These are phyloP conservation scores for Heterotis niloticus DNA, from an alignment of 2,113 vertebrate species.

Conservation along the genomic window DNA sequence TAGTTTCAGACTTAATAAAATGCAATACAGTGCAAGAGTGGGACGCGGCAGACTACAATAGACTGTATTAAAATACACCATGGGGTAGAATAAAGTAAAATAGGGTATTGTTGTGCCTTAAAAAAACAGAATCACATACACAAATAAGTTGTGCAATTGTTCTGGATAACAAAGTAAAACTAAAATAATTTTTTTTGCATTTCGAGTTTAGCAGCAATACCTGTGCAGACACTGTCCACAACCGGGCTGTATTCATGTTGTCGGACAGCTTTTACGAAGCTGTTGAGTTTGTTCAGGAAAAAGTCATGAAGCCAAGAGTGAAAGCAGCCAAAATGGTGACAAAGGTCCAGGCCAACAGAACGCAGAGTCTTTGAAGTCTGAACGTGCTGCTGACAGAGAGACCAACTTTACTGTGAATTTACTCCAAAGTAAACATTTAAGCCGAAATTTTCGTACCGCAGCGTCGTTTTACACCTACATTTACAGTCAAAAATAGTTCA, in stretches of 20 bases:
- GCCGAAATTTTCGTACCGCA: not conserved
- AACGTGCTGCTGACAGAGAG: not conserved
- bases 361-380: not conserved
- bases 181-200: too few species aligned
- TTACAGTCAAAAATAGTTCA: conserved; percentile 26
- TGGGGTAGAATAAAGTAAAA: too few species aligned
- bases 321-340: not conserved
- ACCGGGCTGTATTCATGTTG: not conserved
- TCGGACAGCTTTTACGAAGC: not conserved
- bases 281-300: not conserved
- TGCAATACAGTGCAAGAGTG: too few species aligned
- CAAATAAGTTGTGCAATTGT: too few species aligned
- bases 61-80: too few species aligned
- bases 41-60: too few species aligned
- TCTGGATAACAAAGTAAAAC: too few species aligned
- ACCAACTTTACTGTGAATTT: not conserved
- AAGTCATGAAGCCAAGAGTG: not conserved
- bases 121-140: too few species aligned
- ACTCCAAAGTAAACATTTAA: conserved; percentile 9
- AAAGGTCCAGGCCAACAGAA: not conserved
- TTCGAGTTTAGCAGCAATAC: too few species aligned
- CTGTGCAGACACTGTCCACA: too few species aligned
- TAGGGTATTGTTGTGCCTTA: too few species aligned
- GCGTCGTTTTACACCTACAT: conserved; percentile 8
- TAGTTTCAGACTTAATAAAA: too few species aligned